Evolutionary conservation across 37 sponge, comb jelly and placozoan genomes (phyloP).

Genomic region (Haliclona indistincta): DNA sequence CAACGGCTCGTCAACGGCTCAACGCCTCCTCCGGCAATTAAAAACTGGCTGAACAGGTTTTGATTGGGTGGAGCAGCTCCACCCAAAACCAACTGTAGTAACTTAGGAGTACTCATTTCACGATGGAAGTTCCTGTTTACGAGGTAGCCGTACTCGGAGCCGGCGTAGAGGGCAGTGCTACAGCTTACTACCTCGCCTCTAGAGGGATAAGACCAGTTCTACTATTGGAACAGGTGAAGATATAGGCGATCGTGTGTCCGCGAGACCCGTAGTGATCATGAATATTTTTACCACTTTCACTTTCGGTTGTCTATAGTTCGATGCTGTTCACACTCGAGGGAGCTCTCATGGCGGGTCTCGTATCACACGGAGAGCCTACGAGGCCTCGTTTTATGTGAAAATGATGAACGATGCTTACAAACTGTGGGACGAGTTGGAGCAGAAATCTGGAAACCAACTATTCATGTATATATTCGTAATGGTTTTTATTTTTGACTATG

Average conservation of each 20-base stretch:
- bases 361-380: conserved; percentile 71
- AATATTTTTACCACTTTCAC: not conserved
- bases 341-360: conserved; percentile 88
- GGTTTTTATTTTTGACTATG: no score
- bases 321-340: conserved; percentile 76
- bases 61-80: no score
- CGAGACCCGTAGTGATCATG: no score
- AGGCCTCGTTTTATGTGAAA: conserved; percentile 47
- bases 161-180: conserved; percentile 82
- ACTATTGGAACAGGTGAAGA: conserved; percentile 77
- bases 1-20: no score
- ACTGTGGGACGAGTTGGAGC: conserved; percentile 73
- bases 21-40: no score
- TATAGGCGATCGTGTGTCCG: not conserved
- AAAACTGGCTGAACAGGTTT: no score
- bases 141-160: conserved; percentile 85
- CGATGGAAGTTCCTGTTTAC: no score
- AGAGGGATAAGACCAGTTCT: conserved; percentile 42
- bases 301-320: conserved; percentile 79
- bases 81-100: no score
- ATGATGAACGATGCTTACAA: conserved; percentile 84
- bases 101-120: no score
- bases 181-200: conserved; percentile 62
- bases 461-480: conserved; percentile 62
- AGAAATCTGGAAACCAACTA: conserved; percentile 51